Evolutionary conservation across 2,888 invertebrate species (phyloP).

Genomic region (Lasioglossum marginatum): DNA sequence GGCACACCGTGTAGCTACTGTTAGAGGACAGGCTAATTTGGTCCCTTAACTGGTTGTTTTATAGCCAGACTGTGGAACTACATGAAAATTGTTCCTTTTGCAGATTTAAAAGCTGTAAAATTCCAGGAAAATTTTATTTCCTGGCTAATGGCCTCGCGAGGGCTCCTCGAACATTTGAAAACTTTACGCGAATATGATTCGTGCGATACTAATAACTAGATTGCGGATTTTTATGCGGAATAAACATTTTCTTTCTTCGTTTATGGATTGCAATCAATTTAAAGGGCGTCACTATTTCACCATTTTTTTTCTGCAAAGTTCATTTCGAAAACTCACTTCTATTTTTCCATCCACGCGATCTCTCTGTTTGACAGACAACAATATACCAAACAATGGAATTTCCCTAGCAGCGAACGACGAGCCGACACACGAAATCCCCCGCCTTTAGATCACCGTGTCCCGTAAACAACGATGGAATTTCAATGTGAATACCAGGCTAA

Average conservation of each 20-base stretch:
- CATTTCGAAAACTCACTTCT: not conserved
- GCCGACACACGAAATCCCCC: not conserved
- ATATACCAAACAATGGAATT: not conserved
- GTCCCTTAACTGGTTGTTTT: not conserved
- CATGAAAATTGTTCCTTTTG: not conserved
- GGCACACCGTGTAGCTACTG: not conserved
- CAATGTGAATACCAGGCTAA: not conserved
- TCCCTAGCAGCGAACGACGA: not conserved
- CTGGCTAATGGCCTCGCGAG: not conserved
- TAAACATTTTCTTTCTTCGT: not conserved
- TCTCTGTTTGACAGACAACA: not conserved
- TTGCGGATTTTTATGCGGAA: not conserved
- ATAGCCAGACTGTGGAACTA: not conserved
- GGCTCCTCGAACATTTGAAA: not conserved
- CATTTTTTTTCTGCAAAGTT: no score
- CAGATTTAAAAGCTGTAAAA: not conserved
- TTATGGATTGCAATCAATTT: no score
- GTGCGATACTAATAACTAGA: not conserved
- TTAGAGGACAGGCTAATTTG: not conserved
- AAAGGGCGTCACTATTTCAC: no score
- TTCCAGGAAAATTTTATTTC: not conserved
- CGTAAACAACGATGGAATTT: conserved; percentile 5
- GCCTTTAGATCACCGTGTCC: not conserved
- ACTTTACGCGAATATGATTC: not conserved
- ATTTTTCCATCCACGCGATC: not conserved